Evolutionary conservation across 2,888 invertebrate genomes (phyloP).

Genomic region (Megastigmus dorsalis): DNA sequence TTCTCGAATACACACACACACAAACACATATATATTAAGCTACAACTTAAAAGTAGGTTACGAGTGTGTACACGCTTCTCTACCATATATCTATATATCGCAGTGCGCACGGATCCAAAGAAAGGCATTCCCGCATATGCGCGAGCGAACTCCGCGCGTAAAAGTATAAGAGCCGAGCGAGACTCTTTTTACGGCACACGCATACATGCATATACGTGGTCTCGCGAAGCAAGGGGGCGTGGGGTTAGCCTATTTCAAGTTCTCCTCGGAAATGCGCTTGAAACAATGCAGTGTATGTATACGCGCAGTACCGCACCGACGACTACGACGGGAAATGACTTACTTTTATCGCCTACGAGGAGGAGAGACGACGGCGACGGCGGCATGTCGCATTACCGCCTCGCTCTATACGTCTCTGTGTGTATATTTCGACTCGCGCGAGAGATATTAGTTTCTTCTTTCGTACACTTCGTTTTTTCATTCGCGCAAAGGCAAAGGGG

Average conservation of each 20-base stretch:
- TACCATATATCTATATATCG: not conserved
- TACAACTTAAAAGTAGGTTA: conserved; percentile 39
- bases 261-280: not conserved
- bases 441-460: not conserved
- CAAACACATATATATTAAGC: too few relatives aligned
- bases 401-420: too few relatives aligned
- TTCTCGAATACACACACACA: too few relatives aligned
- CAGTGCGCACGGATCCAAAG: not conserved
- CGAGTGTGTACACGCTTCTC: conserved; percentile 5
- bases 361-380: too few relatives aligned
- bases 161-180: too few relatives aligned
- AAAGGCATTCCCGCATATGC: conserved; percentile 8
- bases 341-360: conserved; percentile 23
- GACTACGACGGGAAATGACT: not conserved
- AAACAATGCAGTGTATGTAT: too few relatives aligned
- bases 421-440: not conserved
- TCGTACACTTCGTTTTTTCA: too few relatives aligned
- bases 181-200: not conserved
- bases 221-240: not conserved
- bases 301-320: not conserved
- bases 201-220: not conserved
- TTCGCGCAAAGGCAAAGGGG: not conserved
- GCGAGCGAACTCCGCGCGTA: too few relatives aligned
- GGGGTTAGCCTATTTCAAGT: conserved; percentile 26
- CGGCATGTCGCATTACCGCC: not conserved